phyloP scores from a whole-genome alignment of 2,797 vertebrate genomes.

The Paratrypauchen microcephalus region DNA sequence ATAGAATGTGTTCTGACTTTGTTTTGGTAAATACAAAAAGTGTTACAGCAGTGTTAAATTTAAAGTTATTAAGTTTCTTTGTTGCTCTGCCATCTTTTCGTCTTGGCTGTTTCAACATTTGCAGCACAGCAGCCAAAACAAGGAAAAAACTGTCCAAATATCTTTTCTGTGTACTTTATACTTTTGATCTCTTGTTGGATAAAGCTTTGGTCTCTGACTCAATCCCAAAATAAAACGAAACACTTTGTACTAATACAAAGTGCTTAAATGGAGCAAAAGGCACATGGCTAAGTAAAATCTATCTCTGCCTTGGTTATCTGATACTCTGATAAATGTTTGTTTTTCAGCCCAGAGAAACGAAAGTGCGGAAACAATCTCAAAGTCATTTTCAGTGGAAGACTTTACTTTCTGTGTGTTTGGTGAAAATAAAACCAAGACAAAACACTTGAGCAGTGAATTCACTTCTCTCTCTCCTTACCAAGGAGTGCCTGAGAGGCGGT shows the following conservation, averaged over 20 bases:
- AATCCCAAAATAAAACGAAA: slow-evolving; percentile 19
- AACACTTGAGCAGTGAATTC: slow-evolving; percentile 68
- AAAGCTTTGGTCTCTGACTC: neutral
- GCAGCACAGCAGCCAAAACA: slow-evolving; percentile 15
- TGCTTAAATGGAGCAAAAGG: slow-evolving; percentile 39
- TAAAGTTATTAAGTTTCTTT: neutral
- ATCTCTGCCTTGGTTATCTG: slow-evolving; percentile 47
- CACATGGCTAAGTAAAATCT: slow-evolving; percentile 44
- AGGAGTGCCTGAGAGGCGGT: slow-evolving; percentile 62
- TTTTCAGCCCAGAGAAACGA: slow-evolving; percentile 40
- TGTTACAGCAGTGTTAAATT: neutral
- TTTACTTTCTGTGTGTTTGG: slow-evolving; percentile 19
- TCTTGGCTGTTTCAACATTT: slow-evolving; percentile 23
- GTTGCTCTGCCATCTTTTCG: neutral
- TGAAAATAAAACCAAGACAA: slow-evolving; percentile 53
- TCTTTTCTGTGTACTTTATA: slow-evolving; percentile 7
- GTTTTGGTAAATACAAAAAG: neutral
- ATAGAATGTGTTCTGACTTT: neutral
- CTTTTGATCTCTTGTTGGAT: slow-evolving; percentile 14
- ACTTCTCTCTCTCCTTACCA: slow-evolving; percentile 41
- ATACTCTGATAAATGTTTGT: slow-evolving; percentile 61
- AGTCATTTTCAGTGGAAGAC: slow-evolving; percentile 58
- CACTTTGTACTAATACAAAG: slow-evolving; percentile 36
- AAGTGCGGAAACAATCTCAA: slow-evolving; percentile 59
- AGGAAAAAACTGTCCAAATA: neutral